A percentile compares a stretch with the other conserved stretches of the same genome.
These are phyloP conservation scores for Hydriomena furcata DNA, from an alignment of 2,888 invertebrate genomes.

Conservation along the genomic window DNA sequence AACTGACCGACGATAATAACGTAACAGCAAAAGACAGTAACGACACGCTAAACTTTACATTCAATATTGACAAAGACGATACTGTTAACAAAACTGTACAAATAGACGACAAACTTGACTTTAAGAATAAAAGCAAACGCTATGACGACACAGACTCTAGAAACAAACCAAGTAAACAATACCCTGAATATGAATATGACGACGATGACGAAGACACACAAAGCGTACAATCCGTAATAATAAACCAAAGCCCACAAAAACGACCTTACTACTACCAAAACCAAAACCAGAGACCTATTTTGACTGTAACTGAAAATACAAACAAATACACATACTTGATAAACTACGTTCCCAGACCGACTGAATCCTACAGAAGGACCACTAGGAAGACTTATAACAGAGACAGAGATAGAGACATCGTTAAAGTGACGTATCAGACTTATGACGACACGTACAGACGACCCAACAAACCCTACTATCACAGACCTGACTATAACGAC, in stretches of 20 bases:
- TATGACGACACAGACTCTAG: constrained; percentile 60
- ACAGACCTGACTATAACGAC: constrained; percentile 53
- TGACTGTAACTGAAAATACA: constrained; percentile 76
- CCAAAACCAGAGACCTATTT: constrained; percentile 56
- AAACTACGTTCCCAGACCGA: constrained; percentile 79
- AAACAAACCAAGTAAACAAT: constrained; percentile 52
- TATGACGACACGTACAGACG: constrained; percentile 76
- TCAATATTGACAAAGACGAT: constrained; percentile 30
- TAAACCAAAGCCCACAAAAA: constrained; percentile 67
- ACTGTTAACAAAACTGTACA: constrained; percentile 50
- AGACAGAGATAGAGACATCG: constrained; percentile 62
- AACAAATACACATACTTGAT: constrained; percentile 79
- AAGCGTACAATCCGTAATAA: constrained; percentile 70
- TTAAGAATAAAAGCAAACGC: constrained; percentile 75
- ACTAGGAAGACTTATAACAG: constrained; percentile 63
- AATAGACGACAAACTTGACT: constrained; percentile 85
- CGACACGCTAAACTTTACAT: constrained; percentile 39
- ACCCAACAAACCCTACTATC: constrained; percentile 68
- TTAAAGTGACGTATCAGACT: constrained; percentile 77
- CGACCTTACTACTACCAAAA: constrained; percentile 58
- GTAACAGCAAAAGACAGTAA: constrained; percentile 40
- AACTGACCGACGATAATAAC: constrained; percentile 49
- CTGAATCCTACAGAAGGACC: constrained; percentile 72
- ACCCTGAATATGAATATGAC: constrained; percentile 58
- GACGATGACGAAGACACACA: constrained; percentile 50